Evolutionary conservation across 2,797 vertebrate genomes (phyloP).

Genomic region (Neopelma chrysocephalum): DNA sequence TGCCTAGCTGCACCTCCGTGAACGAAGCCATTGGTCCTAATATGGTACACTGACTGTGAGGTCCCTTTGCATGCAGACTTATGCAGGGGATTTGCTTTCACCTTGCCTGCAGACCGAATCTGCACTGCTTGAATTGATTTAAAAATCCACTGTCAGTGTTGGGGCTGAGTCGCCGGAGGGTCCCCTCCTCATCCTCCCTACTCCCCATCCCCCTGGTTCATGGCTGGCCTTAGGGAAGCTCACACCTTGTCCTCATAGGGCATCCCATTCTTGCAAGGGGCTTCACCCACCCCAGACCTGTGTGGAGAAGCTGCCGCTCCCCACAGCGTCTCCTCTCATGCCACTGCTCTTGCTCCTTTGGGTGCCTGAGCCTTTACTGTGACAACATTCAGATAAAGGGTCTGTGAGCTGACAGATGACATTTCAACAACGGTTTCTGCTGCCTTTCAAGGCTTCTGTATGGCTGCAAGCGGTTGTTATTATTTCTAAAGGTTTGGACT

Average conservation of each 20-base stretch:
- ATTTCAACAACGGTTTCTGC: neutral
- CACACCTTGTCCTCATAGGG: neutral
- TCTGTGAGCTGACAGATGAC: neutral
- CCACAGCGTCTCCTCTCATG: fast-evolving
- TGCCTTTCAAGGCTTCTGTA: neutral
- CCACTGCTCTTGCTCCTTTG: neutral
- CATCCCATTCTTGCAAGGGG: fast-evolving
- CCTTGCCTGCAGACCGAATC: neutral
- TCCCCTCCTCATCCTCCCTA: neutral
- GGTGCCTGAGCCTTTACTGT: neutral
- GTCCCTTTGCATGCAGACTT: neutral
- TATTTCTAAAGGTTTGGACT: neutral
- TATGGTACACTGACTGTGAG: neutral
- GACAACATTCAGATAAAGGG: neutral
- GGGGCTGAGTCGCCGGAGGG: neutral
- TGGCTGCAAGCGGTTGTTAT: neutral
- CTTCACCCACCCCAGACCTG: neutral
- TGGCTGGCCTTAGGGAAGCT: neutral
- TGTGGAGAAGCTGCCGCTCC: fast-evolving
- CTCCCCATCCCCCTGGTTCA: fast-evolving
- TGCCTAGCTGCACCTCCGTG: neutral
- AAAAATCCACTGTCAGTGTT: neutral
- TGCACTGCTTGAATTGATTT: neutral
- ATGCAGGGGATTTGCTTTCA: neutral
- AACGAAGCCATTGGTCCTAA: neutral